These are phyloP conservation scores for Thymelicus sylvestris DNA, from an alignment of 2,888 invertebrate genomes.

Conservation along the genomic window DNA sequence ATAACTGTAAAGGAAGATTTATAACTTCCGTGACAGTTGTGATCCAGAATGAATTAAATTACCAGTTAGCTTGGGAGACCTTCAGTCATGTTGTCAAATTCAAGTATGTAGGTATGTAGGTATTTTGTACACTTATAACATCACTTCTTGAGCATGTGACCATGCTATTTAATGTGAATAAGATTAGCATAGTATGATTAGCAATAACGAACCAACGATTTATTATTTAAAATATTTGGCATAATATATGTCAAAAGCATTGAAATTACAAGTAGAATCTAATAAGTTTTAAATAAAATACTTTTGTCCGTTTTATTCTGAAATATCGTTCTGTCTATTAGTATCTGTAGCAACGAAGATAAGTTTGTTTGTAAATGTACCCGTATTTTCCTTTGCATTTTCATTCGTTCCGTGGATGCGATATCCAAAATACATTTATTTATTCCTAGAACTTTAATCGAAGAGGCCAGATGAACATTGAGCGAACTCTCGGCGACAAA, in stretches of 20 bases:
- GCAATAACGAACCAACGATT: too few relatives aligned
- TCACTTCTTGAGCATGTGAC: too few relatives aligned
- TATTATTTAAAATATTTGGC: too few relatives aligned
- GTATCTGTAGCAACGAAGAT: conserved; percentile 14
- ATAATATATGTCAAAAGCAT: too few relatives aligned
- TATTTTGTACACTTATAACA: too few relatives aligned
- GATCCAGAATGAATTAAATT: background rate
- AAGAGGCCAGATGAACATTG: conserved; percentile 51
- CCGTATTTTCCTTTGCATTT: conserved; percentile 33
- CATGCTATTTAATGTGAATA: too few relatives aligned
- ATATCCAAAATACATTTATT: conserved; percentile 45
- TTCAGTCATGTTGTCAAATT: too few relatives aligned
- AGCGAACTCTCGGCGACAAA: conserved; percentile 56
- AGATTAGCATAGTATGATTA: too few relatives aligned
- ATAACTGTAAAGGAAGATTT: background rate
- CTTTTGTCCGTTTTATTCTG: background rate
- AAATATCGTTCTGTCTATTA: background rate
- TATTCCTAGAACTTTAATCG: conserved; percentile 43
- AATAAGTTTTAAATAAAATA: too few relatives aligned
- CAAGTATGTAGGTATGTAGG: too few relatives aligned
- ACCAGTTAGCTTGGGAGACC: background rate
- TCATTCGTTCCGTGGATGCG: conserved; percentile 35
- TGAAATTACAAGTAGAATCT: too few relatives aligned
- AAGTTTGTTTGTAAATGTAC: conserved; percentile 28
- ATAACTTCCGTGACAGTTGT: background rate